A percentile compares a stretch with the other conserved stretches of the same genome.
phyloP scores from a whole-genome alignment of 2,113 vertebrate species.

The Corydoras maculifer region DNA sequence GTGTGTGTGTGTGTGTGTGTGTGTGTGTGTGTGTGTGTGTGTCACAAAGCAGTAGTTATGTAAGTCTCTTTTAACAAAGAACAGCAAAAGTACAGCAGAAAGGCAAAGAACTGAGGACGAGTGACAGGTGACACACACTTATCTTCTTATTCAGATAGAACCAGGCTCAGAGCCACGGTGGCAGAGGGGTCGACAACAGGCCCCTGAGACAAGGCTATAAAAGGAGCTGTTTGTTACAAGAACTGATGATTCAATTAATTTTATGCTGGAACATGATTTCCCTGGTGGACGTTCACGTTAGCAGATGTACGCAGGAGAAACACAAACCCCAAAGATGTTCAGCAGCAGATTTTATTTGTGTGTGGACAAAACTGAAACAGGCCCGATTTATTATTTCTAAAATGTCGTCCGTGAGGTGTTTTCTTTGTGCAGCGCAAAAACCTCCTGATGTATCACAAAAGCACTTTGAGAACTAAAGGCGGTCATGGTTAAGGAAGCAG shows the following conservation, averaged over 20 bases:
- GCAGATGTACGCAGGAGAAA: conserved; percentile 50
- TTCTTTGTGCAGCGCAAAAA: conserved; percentile 22
- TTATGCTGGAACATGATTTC: conserved; percentile 69
- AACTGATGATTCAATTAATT: conserved; percentile 69
- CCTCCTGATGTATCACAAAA: background rate
- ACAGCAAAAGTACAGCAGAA: conserved; percentile 33
- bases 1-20: background rate
- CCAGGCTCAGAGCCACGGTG: conserved; percentile 11
- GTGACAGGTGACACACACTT: conserved; percentile 44
- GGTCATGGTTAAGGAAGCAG: too few species aligned
- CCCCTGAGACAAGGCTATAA: conserved; percentile 55
- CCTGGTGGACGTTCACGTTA: conserved; percentile 57
- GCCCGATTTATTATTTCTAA: conserved; percentile 18
- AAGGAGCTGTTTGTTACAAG: conserved; percentile 56
- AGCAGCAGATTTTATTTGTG: background rate
- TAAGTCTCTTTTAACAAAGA: conserved; percentile 34
- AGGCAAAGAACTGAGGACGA: conserved; percentile 38
- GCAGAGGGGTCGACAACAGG: conserved; percentile 35
- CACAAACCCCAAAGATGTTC: conserved; percentile 44
- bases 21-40: conserved; percentile 1
- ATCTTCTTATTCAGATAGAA: conserved; percentile 41
- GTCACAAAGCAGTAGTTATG: background rate
- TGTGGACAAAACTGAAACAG: background rate
- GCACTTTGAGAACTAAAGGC: background rate
- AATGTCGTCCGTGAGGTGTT: conserved; percentile 7